These are phyloP conservation scores for Euphonia xanthogaster DNA, from an alignment of 2,797 vertebrate species.

Conservation along the genomic window DNA sequence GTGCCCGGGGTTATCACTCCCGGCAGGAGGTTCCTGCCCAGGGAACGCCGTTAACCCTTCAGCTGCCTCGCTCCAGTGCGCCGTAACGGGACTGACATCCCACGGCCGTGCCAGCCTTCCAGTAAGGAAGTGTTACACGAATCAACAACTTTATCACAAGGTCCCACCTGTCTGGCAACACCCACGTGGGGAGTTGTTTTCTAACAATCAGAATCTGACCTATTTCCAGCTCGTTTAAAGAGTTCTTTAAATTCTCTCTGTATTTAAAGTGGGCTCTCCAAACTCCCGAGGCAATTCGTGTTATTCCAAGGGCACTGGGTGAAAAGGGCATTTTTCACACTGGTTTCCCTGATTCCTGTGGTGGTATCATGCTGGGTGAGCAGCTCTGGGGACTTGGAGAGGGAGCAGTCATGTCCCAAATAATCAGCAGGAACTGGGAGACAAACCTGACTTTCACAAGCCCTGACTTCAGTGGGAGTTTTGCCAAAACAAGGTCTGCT, in stretches of 20 bases:
- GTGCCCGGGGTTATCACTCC: not conserved
- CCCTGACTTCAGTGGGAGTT: conserved; percentile 40
- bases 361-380: not conserved
- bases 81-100: not conserved
- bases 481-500: conserved; percentile 56
- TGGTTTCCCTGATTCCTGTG: not conserved
- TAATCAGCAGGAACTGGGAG: conserved; percentile 16
- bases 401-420: not conserved
- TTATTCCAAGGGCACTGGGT: not conserved
- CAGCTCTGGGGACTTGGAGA: not conserved
- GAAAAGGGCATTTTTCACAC: not conserved
- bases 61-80: not conserved
- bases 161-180: conserved; percentile 24
- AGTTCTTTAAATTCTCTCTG: not conserved
- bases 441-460: conserved; percentile 20
- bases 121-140: not conserved
- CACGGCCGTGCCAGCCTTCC: not conserved
- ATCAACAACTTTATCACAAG: conserved; percentile 5
- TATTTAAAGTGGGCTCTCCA: not conserved
- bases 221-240: not conserved
- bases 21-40: not conserved
- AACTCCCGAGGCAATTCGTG: not conserved
- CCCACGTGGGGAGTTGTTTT: not conserved
- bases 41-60: not conserved
- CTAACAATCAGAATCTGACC: not conserved